These are phyloP conservation scores for Euwallacea fornicatus DNA, from an alignment of 1,140 invertebrate genomes.

Conservation along the genomic window DNA sequence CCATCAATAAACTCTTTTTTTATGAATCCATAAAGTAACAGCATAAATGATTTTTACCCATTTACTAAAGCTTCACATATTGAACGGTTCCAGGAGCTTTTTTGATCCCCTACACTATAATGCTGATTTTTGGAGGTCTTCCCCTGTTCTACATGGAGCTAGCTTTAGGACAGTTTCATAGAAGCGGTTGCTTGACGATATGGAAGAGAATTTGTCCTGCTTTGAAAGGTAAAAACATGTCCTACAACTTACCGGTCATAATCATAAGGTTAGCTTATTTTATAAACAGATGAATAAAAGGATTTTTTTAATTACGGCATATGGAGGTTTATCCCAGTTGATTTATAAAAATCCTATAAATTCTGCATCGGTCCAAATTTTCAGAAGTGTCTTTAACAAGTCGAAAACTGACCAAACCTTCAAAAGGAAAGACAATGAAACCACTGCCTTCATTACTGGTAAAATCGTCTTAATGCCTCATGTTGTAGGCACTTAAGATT, in stretches of 20 bases:
- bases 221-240: conserved; percentile 79
- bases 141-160: conserved; percentile 95
- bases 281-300: too few species aligned
- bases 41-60: too few species aligned
- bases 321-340: too few species aligned
- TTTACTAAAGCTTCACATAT: neutral
- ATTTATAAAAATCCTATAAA: too few species aligned
- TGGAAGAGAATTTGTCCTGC: conserved; percentile 96
- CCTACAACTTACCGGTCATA: neutral
- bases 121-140: conserved; percentile 87
- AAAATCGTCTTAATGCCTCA: neutral
- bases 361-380: too few species aligned
- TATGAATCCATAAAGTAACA: too few species aligned
- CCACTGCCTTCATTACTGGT: too few species aligned
- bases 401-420: too few species aligned
- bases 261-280: neutral
- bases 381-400: too few species aligned
- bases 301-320: too few species aligned
- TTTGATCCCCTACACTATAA: conserved; percentile 89
- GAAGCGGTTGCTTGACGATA: conserved; percentile 88
- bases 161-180: conserved; percentile 89
- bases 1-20: too few species aligned
- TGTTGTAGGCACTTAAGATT: neutral
- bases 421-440: too few species aligned
- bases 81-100: conserved; percentile 75